Base-by-base conservation (phyloP, 1,140 invertebrate genomes). In the Chironomus tepperi region DNA sequence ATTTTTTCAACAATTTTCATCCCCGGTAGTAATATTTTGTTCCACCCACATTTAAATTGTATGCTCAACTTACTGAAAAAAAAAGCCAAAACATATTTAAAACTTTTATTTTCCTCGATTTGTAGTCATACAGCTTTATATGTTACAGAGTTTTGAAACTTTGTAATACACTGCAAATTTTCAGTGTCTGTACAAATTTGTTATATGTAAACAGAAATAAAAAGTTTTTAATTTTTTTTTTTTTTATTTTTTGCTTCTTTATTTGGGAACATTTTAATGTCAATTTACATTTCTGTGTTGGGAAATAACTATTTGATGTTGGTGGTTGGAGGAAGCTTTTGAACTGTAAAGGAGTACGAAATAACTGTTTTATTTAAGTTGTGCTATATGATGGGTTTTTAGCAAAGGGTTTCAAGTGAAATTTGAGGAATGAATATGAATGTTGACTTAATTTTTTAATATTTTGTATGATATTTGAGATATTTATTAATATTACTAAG, bases 181-280 rank as follows among this genome's bases (percentile, higher is more conserved):
- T n/a, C 12, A n/a, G 47, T 57, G n/a, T n/a, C 12, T 57, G 47
- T 57, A 57, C 47, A 57, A 57, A 57, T 57, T 57, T 57, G 47
- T 34, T 57, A n/a, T 57, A 57, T 57, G 47, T 57, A 57, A 57
- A 57, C 47, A 57, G 12, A 57, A 57, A 15, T 57, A 57, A 57
- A 57, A 57, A 57, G 10, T 9, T 57, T 57, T 57, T 12, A 12
- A 57, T 57, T 15, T 57, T 34, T 34, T 34, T 34, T 34, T 34
- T 34, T 34, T 34, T 34, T 34, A 34, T 34, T 2, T 34, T 34
- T 34, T n/a, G n/a, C n/a, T n/a, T n/a, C n/a, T n/a, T n/a, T n/a
- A n/a, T n/a, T 57, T 12, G 1, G 10, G 12, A 57, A 57, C 47
- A 57, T 57, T 57, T 57, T 57, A 15, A 57, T 57, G 47, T 57